These are phyloP conservation scores for Phalloptychus januarius DNA, from an alignment of 2,797 vertebrate species.

Conservation along the genomic window DNA sequence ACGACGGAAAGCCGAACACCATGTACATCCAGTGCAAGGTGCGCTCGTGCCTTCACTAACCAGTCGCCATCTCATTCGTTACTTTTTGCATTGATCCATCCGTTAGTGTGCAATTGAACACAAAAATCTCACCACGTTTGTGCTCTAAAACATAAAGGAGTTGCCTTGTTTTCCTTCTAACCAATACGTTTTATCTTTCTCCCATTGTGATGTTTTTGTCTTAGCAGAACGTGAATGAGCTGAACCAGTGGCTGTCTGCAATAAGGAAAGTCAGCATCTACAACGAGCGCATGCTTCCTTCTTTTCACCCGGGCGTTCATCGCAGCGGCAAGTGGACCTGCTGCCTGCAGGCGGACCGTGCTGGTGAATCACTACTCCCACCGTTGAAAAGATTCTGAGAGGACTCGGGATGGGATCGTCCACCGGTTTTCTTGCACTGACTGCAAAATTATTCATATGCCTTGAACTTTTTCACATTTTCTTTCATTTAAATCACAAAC, in stretches of 20 bases:
- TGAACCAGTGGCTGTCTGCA: slow-evolving; percentile 93
- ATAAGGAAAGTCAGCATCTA: slow-evolving; percentile 88
- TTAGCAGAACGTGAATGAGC: slow-evolving; percentile 87
- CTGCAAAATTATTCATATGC: not conserved
- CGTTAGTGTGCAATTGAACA: not conserved
- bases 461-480: not conserved
- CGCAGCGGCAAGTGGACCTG: slow-evolving; percentile 89
- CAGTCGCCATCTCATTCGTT: slow-evolving; percentile 15
- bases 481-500: not conserved
- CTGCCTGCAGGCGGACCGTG: slow-evolving; percentile 84
- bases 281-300: slow-evolving; percentile 84
- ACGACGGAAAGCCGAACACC: slow-evolving; percentile 78
- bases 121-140: not conserved
- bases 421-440: not conserved
- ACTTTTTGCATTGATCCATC: not conserved
- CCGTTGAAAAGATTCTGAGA: not conserved
- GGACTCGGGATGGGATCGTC: not conserved
- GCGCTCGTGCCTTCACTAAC: slow-evolving; percentile 25
- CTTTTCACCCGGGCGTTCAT: slow-evolving; percentile 88
- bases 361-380: slow-evolving; percentile 74
- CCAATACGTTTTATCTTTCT: not conserved
- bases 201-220: not conserved
- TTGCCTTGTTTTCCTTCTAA: not conserved
- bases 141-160: not conserved
- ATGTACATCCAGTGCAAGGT: slow-evolving; percentile 96